phyloP scores from a whole-genome alignment of 2,888 invertebrate genomes.

The Xestoiulus laeticollis region DNA sequence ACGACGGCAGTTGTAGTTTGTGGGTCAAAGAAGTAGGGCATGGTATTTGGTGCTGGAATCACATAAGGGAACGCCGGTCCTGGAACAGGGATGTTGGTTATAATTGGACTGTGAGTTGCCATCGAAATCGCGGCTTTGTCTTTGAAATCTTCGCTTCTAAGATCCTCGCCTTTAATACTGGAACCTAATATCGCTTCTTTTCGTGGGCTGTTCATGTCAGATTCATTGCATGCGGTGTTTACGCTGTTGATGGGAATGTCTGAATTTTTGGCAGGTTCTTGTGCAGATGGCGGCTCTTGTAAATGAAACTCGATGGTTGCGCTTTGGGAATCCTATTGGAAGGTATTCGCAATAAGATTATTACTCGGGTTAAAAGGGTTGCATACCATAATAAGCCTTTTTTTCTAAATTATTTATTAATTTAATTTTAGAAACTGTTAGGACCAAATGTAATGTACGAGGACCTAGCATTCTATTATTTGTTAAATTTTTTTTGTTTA shows the following conservation, averaged over 20 bases:
- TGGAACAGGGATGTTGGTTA: conserved; percentile 52
- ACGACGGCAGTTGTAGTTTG: conserved; percentile 49
- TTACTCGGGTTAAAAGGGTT: no score
- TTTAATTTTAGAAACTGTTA: no score
- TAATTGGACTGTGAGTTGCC: conserved; percentile 45
- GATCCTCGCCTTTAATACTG: conserved; percentile 45
- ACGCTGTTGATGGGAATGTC: not conserved
- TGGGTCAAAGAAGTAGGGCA: conserved; percentile 53
- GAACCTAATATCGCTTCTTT: conserved; percentile 28
- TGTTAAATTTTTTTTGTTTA: no score
- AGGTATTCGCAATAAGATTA: not conserved
- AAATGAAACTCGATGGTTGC: conserved; percentile 45
- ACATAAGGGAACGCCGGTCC: conserved; percentile 51
- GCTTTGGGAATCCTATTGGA: conserved; percentile 41
- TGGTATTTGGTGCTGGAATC: conserved; percentile 48
- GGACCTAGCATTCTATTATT: no score
- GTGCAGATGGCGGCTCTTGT: not conserved
- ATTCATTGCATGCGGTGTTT: not conserved
- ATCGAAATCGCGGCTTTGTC: conserved; percentile 49
- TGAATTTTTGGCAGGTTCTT: conserved; percentile 27
- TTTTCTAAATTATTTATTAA: no score
- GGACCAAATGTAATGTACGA: no score
- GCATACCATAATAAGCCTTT: no score
- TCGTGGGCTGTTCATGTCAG: not conserved
- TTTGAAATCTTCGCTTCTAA: conserved; percentile 47